Percentiles rank a stretch among this genome's conserved stretches.
Conservation (phyloP, 2,113 vertebrate genomes). For the Dicrurus megarhynchus region DNA sequence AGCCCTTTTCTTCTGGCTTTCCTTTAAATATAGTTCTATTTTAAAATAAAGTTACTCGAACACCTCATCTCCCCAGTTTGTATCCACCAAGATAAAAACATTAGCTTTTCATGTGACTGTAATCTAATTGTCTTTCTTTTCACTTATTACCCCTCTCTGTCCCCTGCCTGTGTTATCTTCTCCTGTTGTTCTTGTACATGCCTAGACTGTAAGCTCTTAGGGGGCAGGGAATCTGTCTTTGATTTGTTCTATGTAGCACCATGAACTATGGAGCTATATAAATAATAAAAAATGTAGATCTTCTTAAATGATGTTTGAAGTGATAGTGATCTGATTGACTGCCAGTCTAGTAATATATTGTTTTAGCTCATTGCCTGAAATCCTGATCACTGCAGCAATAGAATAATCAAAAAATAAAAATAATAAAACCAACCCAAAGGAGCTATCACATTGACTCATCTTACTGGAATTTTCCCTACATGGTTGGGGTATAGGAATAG, state of each 20-base stretch:
- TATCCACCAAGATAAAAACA: neutral
- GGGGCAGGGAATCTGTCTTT: conserved; percentile 60
- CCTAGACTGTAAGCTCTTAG: conserved; percentile 69
- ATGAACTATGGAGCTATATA: conserved; percentile 63
- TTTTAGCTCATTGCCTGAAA: neutral
- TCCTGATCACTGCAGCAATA: neutral
- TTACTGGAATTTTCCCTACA: neutral
- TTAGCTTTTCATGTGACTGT: conserved; percentile 40
- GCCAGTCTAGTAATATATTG: neutral
- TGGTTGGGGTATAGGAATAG: neutral
- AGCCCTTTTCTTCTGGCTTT: neutral
- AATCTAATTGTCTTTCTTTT: conserved; percentile 29
- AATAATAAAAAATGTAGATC: conserved; percentile 60
- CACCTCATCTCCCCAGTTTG: neutral
- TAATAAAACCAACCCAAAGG: neutral
- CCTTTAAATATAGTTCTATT: neutral
- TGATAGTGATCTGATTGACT: conserved; percentile 52
- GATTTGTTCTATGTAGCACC: conserved; percentile 57
- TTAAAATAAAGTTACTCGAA: neutral
- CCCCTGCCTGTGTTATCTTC: conserved; percentile 45
- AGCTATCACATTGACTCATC: neutral
- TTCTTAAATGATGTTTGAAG: conserved; percentile 55
- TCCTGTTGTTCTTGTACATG: conserved; percentile 59
- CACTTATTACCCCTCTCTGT: conserved; percentile 7
- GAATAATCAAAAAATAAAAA: neutral